Percentiles rank a stretch among this genome's conserved stretches.
Evolutionary conservation across 1,140 invertebrate genomes (phyloP).

Genomic region (Ceratina australensis): DNA sequence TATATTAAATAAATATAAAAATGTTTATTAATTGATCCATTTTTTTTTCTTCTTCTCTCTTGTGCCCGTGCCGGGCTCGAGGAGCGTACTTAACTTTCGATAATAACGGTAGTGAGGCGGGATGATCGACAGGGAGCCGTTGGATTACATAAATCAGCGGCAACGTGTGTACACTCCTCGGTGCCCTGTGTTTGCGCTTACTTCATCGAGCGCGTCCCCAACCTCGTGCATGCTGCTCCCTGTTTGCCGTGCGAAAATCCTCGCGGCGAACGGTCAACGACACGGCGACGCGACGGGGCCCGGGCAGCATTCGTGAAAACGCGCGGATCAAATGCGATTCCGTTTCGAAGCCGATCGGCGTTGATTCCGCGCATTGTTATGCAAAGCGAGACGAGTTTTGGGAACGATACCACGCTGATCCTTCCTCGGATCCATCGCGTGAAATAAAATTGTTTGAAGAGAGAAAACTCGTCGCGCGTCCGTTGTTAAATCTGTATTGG

Average conservation of each 20-base stretch:
- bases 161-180: conserved; percentile 17
- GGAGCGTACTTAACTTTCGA: conserved; percentile 12
- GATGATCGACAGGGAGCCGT: conserved; percentile 26
- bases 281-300: conserved; percentile 23
- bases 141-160: conserved; percentile 27
- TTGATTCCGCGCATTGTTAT: conserved; percentile 38
- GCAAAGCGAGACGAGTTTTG: conserved; percentile 31
- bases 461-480: conserved; percentile 2
- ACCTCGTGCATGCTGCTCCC: conserved; percentile 1
- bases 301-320: neutral
- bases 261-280: conserved; percentile 40
- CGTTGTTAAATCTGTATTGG: too few species aligned
- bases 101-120: conserved; percentile 11
- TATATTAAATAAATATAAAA: too few species aligned
- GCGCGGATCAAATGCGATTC: conserved; percentile 20
- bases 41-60: neutral
- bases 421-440: neutral
- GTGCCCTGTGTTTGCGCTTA: conserved; percentile 31
- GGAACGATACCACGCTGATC: neutral
- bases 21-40: too few species aligned
- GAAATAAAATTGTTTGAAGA: neutral
- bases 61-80: neutral
- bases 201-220: conserved; percentile 21
- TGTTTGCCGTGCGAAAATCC: conserved; percentile 30
- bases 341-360: neutral